These are phyloP conservation scores for Polietes domitor DNA, from an alignment of 2,888 invertebrate genomes.

Conservation along the genomic window DNA sequence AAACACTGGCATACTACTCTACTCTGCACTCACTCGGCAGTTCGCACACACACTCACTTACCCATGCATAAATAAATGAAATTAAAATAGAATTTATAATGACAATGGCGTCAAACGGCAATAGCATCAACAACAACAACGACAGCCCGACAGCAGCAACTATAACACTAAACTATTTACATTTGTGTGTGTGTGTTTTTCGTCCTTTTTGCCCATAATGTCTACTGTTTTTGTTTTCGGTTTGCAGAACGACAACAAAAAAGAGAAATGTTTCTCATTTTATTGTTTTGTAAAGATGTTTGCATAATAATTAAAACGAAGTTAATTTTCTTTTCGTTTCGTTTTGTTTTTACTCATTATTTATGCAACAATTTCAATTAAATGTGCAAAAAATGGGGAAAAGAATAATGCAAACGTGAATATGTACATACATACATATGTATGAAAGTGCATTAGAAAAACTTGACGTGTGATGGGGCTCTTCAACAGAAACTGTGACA, in stretches of 20 bases:
- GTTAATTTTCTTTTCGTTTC: slow-evolving; percentile 55
- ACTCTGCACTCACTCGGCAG: background rate
- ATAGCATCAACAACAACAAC: slow-evolving; percentile 44
- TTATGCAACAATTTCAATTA: slow-evolving; percentile 51
- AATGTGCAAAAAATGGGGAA: slow-evolving; percentile 12
- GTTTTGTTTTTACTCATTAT: slow-evolving; percentile 49
- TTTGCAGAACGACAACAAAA: background rate
- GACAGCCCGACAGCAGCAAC: background rate
- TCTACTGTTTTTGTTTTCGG: background rate
- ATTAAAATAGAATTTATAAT: slow-evolving; percentile 60
- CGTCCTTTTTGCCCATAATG: slow-evolving; percentile 16
- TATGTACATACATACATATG: background rate
- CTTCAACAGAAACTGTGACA: background rate
- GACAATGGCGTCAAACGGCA: slow-evolving; percentile 61
- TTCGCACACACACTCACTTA: background rate
- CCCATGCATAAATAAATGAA: slow-evolving; percentile 44
- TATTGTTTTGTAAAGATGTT: slow-evolving; percentile 50
- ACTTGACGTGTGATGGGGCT: background rate
- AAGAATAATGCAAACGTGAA: background rate
- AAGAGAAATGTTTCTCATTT: slow-evolving; percentile 25
- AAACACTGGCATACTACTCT: background rate
- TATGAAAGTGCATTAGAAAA: background rate
- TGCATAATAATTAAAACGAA: slow-evolving; percentile 59
- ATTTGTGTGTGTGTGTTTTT: background rate
- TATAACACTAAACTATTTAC: background rate